Base-by-base conservation (phyloP, 2,888 invertebrate genomes). In the Elysia crispata region DNA sequence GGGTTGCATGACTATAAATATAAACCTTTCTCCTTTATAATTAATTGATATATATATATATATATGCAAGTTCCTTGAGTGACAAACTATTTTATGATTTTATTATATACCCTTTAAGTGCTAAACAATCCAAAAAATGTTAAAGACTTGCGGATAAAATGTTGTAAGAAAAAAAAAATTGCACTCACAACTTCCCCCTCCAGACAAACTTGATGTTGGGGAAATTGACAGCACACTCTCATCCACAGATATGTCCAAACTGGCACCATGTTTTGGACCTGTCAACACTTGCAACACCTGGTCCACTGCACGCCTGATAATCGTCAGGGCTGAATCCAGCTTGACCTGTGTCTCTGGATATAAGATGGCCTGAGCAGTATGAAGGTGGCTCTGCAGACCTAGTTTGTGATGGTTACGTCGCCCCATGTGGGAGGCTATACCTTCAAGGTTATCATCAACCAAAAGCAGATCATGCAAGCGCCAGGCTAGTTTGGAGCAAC, bases 361-460 rank as follows among this genome's bases (percentile, higher is more conserved):
- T 1, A 80, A 23, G 6, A 76, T 64, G 6, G 76, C 49, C n/a
- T 54, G 69, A 20, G 72, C 76, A 30, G 80, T 72, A 31, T 80
- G 64, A n/a, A 80, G 64, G 28, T 72, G 73, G 13, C 76, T 76
- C 41, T 80, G 80, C 3, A 80, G 64, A n/a, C 76, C 28, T 20
- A 70, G 33, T 70, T 33, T 70, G n/a, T 15, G 23, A 18, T 23
- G 60, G 15, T 18, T 23, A 18, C 20, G 60, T 18, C 60, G n/a
- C 15, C n/a, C 20, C 60, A 60, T 8, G 60, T 5, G 23, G 5
- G 60, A 60, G 60, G 64, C 20, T 23, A 54, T 1, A 50, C 49
- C 20, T 23, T 66, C 74, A 28, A 64, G 6, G 15, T 60, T 20
- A 15, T 23, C 60, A 41, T 41, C 41, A 6, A 41, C 11, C 41